Base-by-base conservation (phyloP, 2,888 invertebrate genomes). In the Agrotis puta region DNA sequence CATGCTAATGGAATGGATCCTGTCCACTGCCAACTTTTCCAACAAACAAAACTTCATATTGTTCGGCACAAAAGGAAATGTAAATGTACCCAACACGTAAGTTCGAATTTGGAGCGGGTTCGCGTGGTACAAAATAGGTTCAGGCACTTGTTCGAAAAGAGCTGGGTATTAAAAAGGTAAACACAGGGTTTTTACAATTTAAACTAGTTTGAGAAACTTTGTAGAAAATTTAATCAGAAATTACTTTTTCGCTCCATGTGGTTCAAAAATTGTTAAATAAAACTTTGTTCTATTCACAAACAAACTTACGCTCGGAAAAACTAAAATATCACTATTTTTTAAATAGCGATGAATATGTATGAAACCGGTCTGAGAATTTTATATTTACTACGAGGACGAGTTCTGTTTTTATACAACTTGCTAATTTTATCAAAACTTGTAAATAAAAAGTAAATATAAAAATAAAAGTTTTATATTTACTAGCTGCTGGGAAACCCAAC, bases 1-100 rank as follows among this genome's bases (percentile, higher is more conserved):
- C 84, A 85, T 85, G 84, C 82, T 87, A 87, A 84, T 84, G 83
- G 81, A 87, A 84, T 87, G 87, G 81, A 85, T 86, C 74, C 82
- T 82, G 86, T 82, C 88, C 87, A 82, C 72, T 88, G 89, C 87
- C 88, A 88, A 88, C 87, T 88, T 88, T 85, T 65, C 77, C 79
- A 85, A 84, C 88, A 87, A 87, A 84, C 79, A 87, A 85, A 88
- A 87, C 87, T 85, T 83, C 84, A 81, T 86, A 86, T 85, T 85
- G 79, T 79, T 64, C 68, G 43, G 74, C 64, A 84, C 82, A 86
- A 88, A 88, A 84, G 83, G 84, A 86, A 85, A 87, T 84, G 81
- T 85, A 86, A 86, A 86, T 87, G 82, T 79, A 77, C 58, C 59
- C 67, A 74, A 74, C 77, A 72, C 69, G 70, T 77, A 72, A 76